Conservation (phyloP, 2,113 vertebrate species). For the Donacobius atricapilla region DNA sequence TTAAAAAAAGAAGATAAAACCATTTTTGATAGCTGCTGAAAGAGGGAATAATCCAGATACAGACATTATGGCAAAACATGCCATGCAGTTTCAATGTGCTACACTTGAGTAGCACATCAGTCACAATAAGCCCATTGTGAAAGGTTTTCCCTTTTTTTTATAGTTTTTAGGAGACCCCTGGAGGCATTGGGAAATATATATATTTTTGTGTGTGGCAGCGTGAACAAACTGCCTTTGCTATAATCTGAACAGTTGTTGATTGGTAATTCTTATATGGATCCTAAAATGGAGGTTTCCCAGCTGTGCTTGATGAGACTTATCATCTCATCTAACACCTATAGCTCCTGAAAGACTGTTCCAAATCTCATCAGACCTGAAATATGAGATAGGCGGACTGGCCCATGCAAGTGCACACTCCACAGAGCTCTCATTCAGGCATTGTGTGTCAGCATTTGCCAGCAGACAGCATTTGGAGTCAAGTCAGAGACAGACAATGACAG, state of each 20-base stretch:
- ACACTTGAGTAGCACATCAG: conserved; percentile 3
- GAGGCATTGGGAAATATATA: neutral
- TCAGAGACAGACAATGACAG: conserved; percentile 71
- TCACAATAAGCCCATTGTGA: conserved; percentile 39
- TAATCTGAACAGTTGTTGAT: conserved; percentile 34
- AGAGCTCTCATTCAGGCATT: conserved; percentile 71
- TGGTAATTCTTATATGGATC: conserved; percentile 27
- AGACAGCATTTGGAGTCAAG: conserved; percentile 58
- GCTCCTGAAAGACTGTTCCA: neutral
- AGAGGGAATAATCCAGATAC: conserved; percentile 18
- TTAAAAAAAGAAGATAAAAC: conserved; percentile 24
- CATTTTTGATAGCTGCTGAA: conserved; percentile 32
- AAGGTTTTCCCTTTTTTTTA: neutral
- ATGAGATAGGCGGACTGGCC: conserved; percentile 55
- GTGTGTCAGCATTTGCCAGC: conserved; percentile 67
- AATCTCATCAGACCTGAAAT: conserved; percentile 61
- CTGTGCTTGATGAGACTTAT: conserved; percentile 33
- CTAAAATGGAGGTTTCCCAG: conserved; percentile 39
- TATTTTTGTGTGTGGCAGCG: neutral
- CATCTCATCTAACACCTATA: conserved; percentile 14
- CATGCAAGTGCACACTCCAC: conserved; percentile 43
- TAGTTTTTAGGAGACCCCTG: neutral
- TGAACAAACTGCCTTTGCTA: neutral
- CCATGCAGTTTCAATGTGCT: conserved; percentile 48
- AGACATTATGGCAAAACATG: conserved; percentile 12